Evolutionary conservation across 2,113 vertebrate genomes (phyloP), one percentile per base, ranked within the genome.

Genomic region (Sebastes fasciatus): DNA sequence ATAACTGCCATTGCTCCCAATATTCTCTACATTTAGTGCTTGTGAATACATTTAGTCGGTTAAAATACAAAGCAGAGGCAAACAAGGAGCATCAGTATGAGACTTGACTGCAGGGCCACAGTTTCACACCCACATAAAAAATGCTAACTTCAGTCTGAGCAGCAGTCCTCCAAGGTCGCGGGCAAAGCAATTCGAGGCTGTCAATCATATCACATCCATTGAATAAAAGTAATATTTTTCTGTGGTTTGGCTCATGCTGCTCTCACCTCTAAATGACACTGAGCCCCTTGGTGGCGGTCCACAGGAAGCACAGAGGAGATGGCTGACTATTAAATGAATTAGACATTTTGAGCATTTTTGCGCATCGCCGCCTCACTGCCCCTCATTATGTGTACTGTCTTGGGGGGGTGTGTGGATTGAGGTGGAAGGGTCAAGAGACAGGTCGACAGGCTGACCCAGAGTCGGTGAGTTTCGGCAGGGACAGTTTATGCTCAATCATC

Each of bases 261-360:
- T 83, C 75, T 92, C 83, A 89, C 89, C 89, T 93, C 90, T 83
- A 90, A 91, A 92, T 84, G 91, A 89, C 91, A 88, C 76, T 23
- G 74, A 79, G 66, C 84, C 77, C 82, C 69, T 73, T 43, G 82
- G 82, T 80, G 79, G 83, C 62, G 77, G 76, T 83, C 74, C 75
- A 80, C 52, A 52, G 57, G 79, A 78, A 74, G 61, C 70, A 48
- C 34, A 42, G 55, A 54, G 63, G 49, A 71, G 78, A 85, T 45
- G 60, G 72, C 68, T 73, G 79, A 74, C 78, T 77, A 70, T 87
- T 54, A 83, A 77, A 68, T 80, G 64, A 72, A 84, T 84, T 74
- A 66, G 81, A 86, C 69, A 81, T 84, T 76, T 79, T 61, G 21
- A 68, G 57, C 40, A 58, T 91, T 86, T 84, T 77, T 45, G 72